A percentile compares a stretch with the other conserved stretches of the same genome.
These are phyloP conservation scores for Philypnodon macrostomus DNA, from an alignment of 2,797 vertebrate species.

Conservation along the genomic window DNA sequence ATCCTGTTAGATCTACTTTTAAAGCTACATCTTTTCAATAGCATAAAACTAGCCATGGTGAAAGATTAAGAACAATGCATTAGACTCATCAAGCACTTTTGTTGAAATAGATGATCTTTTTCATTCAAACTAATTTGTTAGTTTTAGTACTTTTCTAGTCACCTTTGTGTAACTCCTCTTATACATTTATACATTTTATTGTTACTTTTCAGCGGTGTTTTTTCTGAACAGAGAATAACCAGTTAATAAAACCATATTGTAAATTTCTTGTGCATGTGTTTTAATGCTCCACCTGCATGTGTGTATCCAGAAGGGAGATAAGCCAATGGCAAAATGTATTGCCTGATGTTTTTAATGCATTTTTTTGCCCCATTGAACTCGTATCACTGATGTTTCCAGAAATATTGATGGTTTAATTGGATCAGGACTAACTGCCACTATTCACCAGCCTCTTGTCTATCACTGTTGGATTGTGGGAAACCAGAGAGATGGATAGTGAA, in stretches of 20 bases:
- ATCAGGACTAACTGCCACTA: conserved; percentile 28
- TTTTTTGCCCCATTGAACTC: no score
- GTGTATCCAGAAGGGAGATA: no score
- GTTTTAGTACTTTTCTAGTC: conserved; percentile 21
- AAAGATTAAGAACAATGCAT: conserved; percentile 18
- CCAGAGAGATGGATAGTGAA: conserved; percentile 56
- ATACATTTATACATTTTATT: conserved; percentile 28
- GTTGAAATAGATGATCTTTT: conserved; percentile 18
- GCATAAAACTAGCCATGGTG: conserved; percentile 15
- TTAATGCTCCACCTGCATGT: background rate
- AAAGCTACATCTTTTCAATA: conserved; percentile 20
- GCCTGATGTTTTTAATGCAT: no score
- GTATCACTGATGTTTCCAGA: no score
- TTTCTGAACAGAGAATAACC: conserved; percentile 41
- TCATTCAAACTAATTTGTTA: no score
- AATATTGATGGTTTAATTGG: no score
- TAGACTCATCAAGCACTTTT: conserved; percentile 37
- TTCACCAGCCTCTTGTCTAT: conserved; percentile 42
- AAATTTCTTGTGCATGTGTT: conserved; percentile 13
- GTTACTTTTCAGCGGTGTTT: conserved; percentile 46
- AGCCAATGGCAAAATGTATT: no score
- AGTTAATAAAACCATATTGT: conserved; percentile 51
- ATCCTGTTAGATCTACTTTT: conserved; percentile 17
- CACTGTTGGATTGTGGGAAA: conserved; percentile 33
- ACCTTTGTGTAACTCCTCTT: conserved; percentile 13